phyloP scores from a whole-genome alignment of 2,797 vertebrate species.

The Moxostoma hubbsi region DNA sequence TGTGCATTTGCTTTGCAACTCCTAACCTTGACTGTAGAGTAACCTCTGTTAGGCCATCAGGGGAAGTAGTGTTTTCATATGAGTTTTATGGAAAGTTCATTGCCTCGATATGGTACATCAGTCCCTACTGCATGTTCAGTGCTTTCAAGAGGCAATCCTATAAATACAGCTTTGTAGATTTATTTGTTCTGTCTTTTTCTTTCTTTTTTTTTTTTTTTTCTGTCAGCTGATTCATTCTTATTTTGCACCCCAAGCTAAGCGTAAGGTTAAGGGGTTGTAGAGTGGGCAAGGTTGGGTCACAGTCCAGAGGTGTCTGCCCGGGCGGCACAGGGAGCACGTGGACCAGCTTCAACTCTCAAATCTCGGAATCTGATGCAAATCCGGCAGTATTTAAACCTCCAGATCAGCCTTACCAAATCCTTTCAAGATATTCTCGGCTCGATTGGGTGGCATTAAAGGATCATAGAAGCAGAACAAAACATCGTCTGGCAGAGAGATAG shows the following conservation, averaged over 20 bases:
- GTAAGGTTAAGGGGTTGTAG: slow-evolving; percentile 25
- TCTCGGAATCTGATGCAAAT: slow-evolving; percentile 82
- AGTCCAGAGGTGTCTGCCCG: slow-evolving; percentile 20
- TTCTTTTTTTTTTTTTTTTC: neutral
- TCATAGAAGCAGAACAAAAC: slow-evolving; percentile 78
- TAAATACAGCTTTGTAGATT: slow-evolving; percentile 9
- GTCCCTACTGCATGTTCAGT: slow-evolving; percentile 8
- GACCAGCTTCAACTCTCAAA: slow-evolving; percentile 74
- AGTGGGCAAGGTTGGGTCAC: slow-evolving; percentile 31
- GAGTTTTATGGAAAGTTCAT: neutral
- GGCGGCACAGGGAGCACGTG: slow-evolving; percentile 55
- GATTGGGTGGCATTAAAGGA: slow-evolving; percentile 83
- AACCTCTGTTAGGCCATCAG: slow-evolving; percentile 16
- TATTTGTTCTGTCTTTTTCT: slow-evolving; percentile 7
- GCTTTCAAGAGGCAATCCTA: neutral
- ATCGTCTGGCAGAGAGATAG: slow-evolving; percentile 68
- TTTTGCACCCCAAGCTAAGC: slow-evolving; percentile 5
- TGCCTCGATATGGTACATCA: slow-evolving; percentile 9
- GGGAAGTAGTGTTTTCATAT: slow-evolving; percentile 35
- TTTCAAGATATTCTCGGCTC: slow-evolving; percentile 82
- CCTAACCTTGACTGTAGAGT: slow-evolving; percentile 25
- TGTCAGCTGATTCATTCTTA: neutral
- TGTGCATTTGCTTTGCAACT: slow-evolving; percentile 22
- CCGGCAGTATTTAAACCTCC: slow-evolving; percentile 80
- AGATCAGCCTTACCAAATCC: slow-evolving; percentile 83